Base-by-base conservation (phyloP, 2,113 vertebrate genomes). In the Furnarius figulus region DNA sequence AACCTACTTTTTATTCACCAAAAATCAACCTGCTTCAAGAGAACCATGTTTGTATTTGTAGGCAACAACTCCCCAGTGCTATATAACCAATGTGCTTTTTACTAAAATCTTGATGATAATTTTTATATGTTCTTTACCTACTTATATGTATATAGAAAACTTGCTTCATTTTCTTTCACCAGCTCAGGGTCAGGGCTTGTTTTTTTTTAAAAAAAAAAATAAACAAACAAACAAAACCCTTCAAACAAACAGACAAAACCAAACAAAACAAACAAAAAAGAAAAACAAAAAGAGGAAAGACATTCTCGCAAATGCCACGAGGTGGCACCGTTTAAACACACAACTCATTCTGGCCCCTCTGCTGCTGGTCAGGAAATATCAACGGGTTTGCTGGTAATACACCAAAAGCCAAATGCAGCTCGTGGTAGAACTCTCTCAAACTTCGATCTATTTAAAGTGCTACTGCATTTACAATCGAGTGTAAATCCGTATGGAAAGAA, bases 261-360 rank as follows among this genome's bases (percentile, higher is more conserved):
- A 40, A 40, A 40, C 40, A 40, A 40, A 40, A 40, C 17, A 44
- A 17, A 44, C 17, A 44, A 44, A 18, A 44, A 44, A 44, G 44
- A 44, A 44, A 42, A 42, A 42, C 14, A 24, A 14, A 47, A 66
- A 46, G n/a, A n/a, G 8, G 10, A 42, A 46, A 44, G 33, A 31
- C 33, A 33, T 75, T 91, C 33, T 22, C 6, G 12, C 0, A 6
- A 1, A 13, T 12, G 58, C 97, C 98, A 98, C 97, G 58, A 97
- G 98, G 87, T 96, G 98, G 97, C 97, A 61, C 14, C 75, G 2
- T 87, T 82, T 86, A 91, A 94, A 96, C 96, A 52, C 30, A 5
- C 10, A 80, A 88, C 10, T 10, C 30, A 6, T 13, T 22, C 59
- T 9, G 30, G 21, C 8, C 35, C 33, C 40, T 1, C 2, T 0